A percentile compares a stretch with the other conserved stretches of the same genome.
These are phyloP conservation scores for Troides oblongomaculatus DNA, from an alignment of 2,888 invertebrate genomes.

Conservation along the genomic window DNA sequence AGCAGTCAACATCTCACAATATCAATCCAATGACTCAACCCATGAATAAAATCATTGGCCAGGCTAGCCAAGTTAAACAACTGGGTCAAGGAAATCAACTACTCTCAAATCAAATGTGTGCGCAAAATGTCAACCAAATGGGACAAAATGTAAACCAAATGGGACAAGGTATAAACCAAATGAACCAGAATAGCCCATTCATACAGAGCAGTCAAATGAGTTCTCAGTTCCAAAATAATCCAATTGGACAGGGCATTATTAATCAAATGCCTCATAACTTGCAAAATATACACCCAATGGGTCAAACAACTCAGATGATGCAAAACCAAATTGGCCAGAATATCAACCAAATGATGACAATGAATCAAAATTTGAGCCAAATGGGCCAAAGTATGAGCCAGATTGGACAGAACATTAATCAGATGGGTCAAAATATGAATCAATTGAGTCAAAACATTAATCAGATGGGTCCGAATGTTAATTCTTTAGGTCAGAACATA, in stretches of 20 bases:
- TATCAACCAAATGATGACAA: constrained; percentile 37
- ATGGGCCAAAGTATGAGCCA: constrained; percentile 42
- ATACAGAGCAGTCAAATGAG: constrained; percentile 42
- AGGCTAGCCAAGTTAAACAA: constrained; percentile 38
- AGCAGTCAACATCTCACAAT: constrained; percentile 53
- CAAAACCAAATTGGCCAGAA: constrained; percentile 41
- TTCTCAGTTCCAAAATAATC: constrained; percentile 47
- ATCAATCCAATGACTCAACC: constrained; percentile 57
- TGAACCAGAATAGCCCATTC: constrained; percentile 41
- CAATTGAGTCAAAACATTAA: constrained; percentile 43
- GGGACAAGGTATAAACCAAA: constrained; percentile 45
- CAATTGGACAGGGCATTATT: constrained; percentile 45
- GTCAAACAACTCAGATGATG: too few species aligned
- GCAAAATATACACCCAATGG: constrained; percentile 43
- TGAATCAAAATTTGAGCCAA: constrained; percentile 43
- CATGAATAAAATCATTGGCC: constrained; percentile 54
- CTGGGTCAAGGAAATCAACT: constrained; percentile 35
- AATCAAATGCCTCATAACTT: constrained; percentile 41
- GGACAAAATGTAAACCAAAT: constrained; percentile 46
- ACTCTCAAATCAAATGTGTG: constrained; percentile 34
- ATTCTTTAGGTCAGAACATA: constrained; percentile 43
- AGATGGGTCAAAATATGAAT: constrained; percentile 42
- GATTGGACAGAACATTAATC: constrained; percentile 46
- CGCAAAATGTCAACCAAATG: constrained; percentile 45
- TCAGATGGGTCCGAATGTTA: constrained; percentile 43